These are phyloP conservation scores for Fregetta grallaria DNA, from an alignment of 2,113 vertebrate genomes.

Conservation along the genomic window DNA sequence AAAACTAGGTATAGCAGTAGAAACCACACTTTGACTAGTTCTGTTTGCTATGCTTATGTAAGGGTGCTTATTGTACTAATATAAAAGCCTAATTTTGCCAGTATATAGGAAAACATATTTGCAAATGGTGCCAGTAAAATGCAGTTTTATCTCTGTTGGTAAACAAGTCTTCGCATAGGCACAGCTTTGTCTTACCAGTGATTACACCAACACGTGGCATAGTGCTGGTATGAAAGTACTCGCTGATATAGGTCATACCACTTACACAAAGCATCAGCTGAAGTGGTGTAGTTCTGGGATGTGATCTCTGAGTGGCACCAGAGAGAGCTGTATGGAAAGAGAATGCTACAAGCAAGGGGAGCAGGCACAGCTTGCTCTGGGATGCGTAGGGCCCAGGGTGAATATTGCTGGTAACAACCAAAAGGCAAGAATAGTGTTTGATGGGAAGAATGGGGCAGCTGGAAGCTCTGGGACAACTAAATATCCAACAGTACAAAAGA, in stretches of 20 bases:
- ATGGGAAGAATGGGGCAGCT: background rate
- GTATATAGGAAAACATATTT: background rate
- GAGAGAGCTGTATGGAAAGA: background rate
- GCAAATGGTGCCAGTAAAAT: background rate
- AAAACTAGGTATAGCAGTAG: background rate
- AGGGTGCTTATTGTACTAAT: background rate
- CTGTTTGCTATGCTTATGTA: background rate
- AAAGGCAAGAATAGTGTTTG: background rate
- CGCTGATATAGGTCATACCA: rapidly evolving
- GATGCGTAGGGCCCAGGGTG: background rate
- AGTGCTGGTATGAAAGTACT: background rate
- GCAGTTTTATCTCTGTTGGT: background rate
- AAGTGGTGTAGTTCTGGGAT: background rate
- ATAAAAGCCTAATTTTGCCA: background rate
- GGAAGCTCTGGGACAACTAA: background rate
- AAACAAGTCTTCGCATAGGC: background rate
- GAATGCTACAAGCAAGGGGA: background rate
- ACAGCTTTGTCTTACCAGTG: background rate
- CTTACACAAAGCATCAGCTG: background rate
- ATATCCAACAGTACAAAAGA: background rate
- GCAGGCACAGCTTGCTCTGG: background rate
- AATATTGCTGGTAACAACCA: background rate
- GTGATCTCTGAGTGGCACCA: constrained; percentile 48
- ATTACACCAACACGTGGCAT: background rate
- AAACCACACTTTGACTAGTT: background rate